Percentiles rank a stretch among this genome's conserved stretches.
phyloP scores from a whole-genome alignment of 2,888 invertebrate species.

The Bembecia ichneumoniformis region DNA sequence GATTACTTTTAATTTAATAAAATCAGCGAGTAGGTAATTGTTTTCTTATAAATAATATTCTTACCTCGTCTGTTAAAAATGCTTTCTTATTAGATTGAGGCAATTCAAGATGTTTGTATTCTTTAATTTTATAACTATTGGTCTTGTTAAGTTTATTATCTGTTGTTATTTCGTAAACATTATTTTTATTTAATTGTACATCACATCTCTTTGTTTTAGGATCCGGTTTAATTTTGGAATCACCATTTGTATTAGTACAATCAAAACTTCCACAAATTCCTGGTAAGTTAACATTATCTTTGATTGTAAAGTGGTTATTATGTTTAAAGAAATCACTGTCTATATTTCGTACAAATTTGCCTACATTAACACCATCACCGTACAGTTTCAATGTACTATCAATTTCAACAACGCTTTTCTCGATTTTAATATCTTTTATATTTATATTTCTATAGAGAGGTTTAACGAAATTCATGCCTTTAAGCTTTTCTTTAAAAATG shows the following conservation, averaged over 20 bases:
- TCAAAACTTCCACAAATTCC: not conserved
- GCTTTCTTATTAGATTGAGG: not conserved
- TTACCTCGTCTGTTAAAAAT: not conserved
- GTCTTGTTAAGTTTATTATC: not conserved
- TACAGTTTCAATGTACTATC: conserved; percentile 37
- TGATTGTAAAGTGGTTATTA: not conserved
- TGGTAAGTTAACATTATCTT: not conserved
- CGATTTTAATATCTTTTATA: not conserved
- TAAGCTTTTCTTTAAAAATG: conserved; percentile 33
- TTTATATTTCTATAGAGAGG: conserved; percentile 48
- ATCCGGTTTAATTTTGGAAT: not conserved
- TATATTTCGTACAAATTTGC: not conserved
- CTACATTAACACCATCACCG: conserved; percentile 32
- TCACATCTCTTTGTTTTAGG: not conserved
- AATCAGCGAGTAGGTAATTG: too few species aligned
- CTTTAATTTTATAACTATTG: not conserved
- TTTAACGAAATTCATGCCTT: conserved; percentile 38
- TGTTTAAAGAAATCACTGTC: not conserved
- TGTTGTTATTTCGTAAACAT: not conserved
- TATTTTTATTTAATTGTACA: not conserved
- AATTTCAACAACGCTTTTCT: conserved; percentile 18
- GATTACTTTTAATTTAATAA: too few species aligned
- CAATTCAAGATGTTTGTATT: not conserved
- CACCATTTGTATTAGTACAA: not conserved
- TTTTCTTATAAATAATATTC: too few species aligned